These are phyloP conservation scores for Luscinia luscinia DNA, from an alignment of 2,797 vertebrate species.

Conservation along the genomic window DNA sequence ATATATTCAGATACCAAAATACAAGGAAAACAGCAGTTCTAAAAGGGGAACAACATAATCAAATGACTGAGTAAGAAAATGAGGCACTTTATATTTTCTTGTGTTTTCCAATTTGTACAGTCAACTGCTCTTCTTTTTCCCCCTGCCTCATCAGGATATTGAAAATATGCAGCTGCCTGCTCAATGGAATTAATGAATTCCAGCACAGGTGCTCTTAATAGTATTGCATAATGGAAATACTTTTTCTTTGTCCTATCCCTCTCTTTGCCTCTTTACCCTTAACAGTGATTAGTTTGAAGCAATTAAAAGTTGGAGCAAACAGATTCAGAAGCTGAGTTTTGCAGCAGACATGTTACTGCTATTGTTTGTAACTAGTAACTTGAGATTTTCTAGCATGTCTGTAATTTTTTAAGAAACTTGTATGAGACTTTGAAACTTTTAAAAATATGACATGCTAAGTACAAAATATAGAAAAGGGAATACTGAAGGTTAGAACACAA, in stretches of 20 bases:
- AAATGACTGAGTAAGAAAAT: background rate
- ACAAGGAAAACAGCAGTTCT: background rate
- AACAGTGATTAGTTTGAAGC: background rate
- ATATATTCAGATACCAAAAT: background rate
- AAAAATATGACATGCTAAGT: background rate
- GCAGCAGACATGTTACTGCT: background rate
- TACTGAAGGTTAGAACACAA: background rate
- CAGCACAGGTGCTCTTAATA: constrained; percentile 7
- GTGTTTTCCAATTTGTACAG: background rate
- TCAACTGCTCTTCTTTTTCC: background rate
- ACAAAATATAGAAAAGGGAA: background rate
- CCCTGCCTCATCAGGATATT: background rate
- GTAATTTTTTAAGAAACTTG: background rate
- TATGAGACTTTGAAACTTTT: background rate
- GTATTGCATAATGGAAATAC: background rate
- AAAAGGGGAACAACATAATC: background rate
- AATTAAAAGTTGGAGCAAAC: background rate
- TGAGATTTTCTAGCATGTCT: background rate
- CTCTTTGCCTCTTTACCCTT: background rate
- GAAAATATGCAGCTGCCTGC: constrained; percentile 4
- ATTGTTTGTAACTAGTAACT: background rate
- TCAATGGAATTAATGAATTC: constrained; percentile 33
- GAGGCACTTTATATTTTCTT: background rate
- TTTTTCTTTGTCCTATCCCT: background rate
- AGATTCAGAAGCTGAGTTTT: background rate